phyloP scores from a whole-genome alignment of 2,797 vertebrate genomes.

The Myotis pilosus region DNA sequence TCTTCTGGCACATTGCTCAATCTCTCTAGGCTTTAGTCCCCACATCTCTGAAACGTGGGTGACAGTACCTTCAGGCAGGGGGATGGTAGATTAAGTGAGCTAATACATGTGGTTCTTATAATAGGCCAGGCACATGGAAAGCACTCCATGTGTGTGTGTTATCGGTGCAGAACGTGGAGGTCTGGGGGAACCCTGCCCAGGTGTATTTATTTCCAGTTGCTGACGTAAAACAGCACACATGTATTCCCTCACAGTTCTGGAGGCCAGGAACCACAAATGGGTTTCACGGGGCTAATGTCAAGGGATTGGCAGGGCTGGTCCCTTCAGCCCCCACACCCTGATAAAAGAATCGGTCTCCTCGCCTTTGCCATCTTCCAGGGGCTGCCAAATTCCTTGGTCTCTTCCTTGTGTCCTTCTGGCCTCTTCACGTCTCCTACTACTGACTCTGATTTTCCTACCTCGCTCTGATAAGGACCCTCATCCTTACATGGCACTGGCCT shows the following conservation, averaged over 20 bases:
- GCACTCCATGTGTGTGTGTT: neutral
- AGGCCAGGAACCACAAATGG: neutral
- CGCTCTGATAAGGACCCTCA: neutral
- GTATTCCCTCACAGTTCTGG: neutral
- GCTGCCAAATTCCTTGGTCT: neutral
- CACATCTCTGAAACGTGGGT: neutral
- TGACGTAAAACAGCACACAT: neutral
- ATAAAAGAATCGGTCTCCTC: neutral
- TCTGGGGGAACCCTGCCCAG: neutral
- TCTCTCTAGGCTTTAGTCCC: neutral
- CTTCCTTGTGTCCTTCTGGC: neutral
- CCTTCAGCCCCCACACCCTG: neutral
- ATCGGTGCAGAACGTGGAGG: neutral
- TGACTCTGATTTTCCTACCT: neutral
- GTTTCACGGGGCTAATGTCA: neutral
- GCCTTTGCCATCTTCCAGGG: neutral
- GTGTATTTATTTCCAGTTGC: accelerated
- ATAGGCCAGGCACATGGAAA: accelerated
- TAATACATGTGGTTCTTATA: no score
- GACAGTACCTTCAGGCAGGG: neutral
- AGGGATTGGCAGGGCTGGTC: neutral
- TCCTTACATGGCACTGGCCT: neutral
- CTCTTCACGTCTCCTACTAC: neutral
- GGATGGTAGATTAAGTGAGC: neutral
- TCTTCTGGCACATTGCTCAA: neutral